Evolutionary conservation across 2,797 vertebrate genomes (phyloP).

Genomic region (Tragelaphus oryx): DNA sequence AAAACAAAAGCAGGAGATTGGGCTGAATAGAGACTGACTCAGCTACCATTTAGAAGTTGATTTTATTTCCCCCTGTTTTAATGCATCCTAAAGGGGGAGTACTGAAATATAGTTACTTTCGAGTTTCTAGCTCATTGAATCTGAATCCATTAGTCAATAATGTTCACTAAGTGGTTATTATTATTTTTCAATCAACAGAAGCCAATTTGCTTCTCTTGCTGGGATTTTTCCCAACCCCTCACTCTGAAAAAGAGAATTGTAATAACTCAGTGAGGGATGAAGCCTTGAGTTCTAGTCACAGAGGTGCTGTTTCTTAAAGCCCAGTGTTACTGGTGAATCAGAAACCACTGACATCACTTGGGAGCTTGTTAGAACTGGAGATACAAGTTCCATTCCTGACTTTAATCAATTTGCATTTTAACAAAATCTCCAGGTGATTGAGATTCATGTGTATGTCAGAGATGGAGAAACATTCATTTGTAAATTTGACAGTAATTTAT

Average conservation of each 20-base stretch:
- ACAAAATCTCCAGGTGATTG: background rate
- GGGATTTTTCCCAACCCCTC: background rate
- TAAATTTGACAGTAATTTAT: conserved; percentile 1
- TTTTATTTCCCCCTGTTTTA: background rate
- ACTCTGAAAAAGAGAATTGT: background rate
- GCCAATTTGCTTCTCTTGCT: background rate
- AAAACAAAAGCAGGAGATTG: background rate
- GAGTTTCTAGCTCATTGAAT: background rate
- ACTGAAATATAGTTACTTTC: conserved; percentile 2
- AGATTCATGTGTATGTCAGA: background rate
- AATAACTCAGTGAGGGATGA: background rate
- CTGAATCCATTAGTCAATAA: background rate
- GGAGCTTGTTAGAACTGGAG: background rate
- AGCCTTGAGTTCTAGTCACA: background rate
- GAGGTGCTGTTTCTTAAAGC: background rate
- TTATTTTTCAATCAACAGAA: background rate
- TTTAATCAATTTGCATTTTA: background rate
- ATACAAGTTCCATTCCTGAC: background rate
- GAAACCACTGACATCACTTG: background rate
- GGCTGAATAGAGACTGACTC: background rate
- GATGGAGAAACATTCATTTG: background rate
- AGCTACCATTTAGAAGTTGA: background rate
- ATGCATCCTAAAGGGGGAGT: background rate
- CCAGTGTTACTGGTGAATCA: background rate
- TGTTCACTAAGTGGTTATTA: background rate